These are phyloP conservation scores for Oenanthe melanoleuca DNA, from an alignment of 2,113 vertebrate genomes.

Conservation along the genomic window DNA sequence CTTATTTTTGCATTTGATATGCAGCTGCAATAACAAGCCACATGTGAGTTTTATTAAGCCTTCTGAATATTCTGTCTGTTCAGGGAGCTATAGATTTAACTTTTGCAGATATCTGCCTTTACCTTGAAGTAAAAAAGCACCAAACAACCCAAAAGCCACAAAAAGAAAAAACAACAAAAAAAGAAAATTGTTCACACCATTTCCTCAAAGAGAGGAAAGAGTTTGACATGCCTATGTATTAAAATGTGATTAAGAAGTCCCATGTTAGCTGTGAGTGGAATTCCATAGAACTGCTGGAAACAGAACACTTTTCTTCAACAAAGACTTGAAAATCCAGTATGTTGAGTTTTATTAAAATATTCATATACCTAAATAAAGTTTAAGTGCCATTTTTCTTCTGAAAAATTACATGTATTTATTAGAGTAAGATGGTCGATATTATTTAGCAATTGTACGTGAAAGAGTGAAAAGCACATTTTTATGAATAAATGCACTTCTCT, in stretches of 20 bases:
- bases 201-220: not conserved
- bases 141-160: not conserved
- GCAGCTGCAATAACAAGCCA: slow-evolving; percentile 52
- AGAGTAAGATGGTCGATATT: not conserved
- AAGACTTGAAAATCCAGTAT: not conserved
- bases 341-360: not conserved
- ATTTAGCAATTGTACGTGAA: not conserved
- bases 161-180: not conserved
- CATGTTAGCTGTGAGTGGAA: not conserved
- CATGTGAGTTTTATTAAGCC: slow-evolving; percentile 54
- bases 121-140: not conserved
- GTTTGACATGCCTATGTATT: not conserved
- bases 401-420: not conserved
- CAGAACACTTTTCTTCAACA: not conserved
- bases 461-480: not conserved
- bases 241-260: slow-evolving; percentile 6
- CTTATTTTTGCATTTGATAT: slow-evolving; percentile 55
- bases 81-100: slow-evolving; percentile 39
- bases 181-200: not conserved
- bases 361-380: not conserved
- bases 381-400: not conserved
- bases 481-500: not conserved
- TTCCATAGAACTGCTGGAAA: not conserved
- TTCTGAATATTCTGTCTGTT: slow-evolving; percentile 38
- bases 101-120: slow-evolving; percentile 46